Evolutionary conservation across 2,888 invertebrate genomes (phyloP), one percentile per base, ranked within the genome.

Genomic region (Mythimna ferrago): DNA sequence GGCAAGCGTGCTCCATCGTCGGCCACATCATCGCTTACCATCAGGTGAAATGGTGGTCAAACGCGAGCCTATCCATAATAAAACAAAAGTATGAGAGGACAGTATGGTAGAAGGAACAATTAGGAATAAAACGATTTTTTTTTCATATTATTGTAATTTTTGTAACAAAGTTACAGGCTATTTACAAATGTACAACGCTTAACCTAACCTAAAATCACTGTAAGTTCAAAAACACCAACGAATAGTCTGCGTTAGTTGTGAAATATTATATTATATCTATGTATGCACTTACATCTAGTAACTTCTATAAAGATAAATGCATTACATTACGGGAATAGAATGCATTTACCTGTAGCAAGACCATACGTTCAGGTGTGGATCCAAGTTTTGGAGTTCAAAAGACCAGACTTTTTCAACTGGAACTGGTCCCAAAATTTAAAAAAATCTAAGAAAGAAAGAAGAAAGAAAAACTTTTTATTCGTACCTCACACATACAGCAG

Each of bases 281-380:
- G 16, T 26, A 2, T 26, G 26, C 26, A 26, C 26, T 26, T 57
- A 57, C 5, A 32, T 26, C 14, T 6, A 32, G 32, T 32, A 32
- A 16, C 56, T n/a, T n/a, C 53, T 32, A 54, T 54, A 10, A 11
- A 44, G n/a, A 56, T 51, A 68, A 26, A 14, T 3, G 44, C 69
- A 35, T 71, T 70, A n/a, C 26, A 69, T 69, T 54, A n/a, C 41
- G 32, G 1, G 44, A 66, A 66, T 66, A 7, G 14, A 44, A 66
- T 32, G 26, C 14, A 4, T 14, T 66, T 64, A 44, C n/a, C 64
- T 66, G n/a, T 38, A 10, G 14, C 14, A 65, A 21, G 32, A 44
- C 19, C 6, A 3, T 6, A 3, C 14, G 70, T 71, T 73, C 53
- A 73, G 53, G 44, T 9, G 44, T 53, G 60, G 73, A 71, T 57